Conservation (phyloP, 2,797 vertebrate species). For the Novumbra hubbsi region DNA sequence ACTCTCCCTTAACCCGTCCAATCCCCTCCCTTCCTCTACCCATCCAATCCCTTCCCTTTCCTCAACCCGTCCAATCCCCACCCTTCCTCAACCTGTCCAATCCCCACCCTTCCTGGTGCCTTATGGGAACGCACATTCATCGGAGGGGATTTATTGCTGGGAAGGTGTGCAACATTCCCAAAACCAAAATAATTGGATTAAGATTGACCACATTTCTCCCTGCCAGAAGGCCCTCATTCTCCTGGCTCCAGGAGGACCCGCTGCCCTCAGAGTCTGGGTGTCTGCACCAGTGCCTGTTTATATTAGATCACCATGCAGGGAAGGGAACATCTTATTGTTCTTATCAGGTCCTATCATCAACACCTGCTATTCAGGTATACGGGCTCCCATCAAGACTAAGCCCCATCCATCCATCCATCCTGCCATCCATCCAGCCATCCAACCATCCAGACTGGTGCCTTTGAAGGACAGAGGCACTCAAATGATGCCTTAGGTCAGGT, state of each 20-base stretch:
- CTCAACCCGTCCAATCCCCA: background rate
- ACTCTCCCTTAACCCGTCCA: too few relatives aligned
- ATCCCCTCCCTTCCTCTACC: too few relatives aligned
- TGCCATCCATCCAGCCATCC: too few relatives aligned
- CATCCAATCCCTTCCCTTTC: too few relatives aligned
- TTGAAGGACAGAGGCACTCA: conserved; percentile 59
- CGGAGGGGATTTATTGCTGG: background rate
- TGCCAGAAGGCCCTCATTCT: conserved; percentile 29
- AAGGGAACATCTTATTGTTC: conserved; percentile 63
- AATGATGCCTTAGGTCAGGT: conserved; percentile 50
- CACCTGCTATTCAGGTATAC: conserved; percentile 69
- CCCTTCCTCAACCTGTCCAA: background rate
- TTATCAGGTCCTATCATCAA: conserved; percentile 56
- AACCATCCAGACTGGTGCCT: conserved; percentile 50
- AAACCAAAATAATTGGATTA: conserved; percentile 34
- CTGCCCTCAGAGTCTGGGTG: conserved; percentile 19
- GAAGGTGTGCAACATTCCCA: conserved; percentile 31
- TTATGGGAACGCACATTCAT: background rate
- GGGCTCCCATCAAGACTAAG: conserved; percentile 49
- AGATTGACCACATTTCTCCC: conserved; percentile 38
- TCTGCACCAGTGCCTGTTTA: conserved; percentile 49
- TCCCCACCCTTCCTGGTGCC: background rate
- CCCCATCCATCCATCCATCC: conserved; percentile 45
- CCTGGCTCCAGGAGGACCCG: conserved; percentile 44
- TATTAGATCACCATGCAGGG: conserved; percentile 73